A percentile compares a stretch with the other conserved stretches of the same genome.
Evolutionary conservation across 2,113 vertebrate species (phyloP).

Genomic region (Calyptommatus sinebrachiatus): DNA sequence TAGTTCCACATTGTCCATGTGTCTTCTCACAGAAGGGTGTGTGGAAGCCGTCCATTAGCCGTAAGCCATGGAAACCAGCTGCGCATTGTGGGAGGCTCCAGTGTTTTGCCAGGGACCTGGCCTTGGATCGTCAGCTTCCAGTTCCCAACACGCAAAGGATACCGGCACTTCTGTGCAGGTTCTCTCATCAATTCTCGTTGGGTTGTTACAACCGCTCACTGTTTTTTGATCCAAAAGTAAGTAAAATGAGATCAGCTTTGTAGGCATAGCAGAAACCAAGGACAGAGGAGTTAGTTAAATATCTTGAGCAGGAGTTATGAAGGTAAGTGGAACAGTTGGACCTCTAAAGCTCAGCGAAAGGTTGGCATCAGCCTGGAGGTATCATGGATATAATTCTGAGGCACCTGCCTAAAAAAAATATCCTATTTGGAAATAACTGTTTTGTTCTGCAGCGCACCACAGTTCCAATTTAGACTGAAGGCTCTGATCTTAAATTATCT

Average conservation of each 20-base stretch:
- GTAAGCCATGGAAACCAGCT: fast-evolving
- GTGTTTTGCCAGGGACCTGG: constrained; percentile 29
- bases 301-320: too few species aligned
- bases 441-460: too few species aligned
- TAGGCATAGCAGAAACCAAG: fast-evolving
- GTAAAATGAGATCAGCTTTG: fast-evolving
- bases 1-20: too few species aligned
- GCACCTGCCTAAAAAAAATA: too few species aligned
- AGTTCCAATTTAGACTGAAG: too few species aligned
- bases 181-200: constrained; percentile 27
- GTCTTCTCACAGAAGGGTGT: constrained; percentile 19
- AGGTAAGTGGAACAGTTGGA: too few species aligned
- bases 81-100: neutral
- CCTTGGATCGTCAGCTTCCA: constrained; percentile 48
- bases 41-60: neutral
- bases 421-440: too few species aligned
- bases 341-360: neutral
- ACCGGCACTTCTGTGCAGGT: constrained; percentile 7
- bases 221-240: neutral
- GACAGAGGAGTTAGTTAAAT: too few species aligned
- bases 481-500: too few species aligned
- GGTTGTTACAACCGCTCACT: constrained; percentile 50
- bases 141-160: fast-evolving
- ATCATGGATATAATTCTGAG: neutral
- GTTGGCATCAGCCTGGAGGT: neutral